A percentile compares a stretch with the other conserved stretches of the same genome.
Evolutionary conservation across 2,888 invertebrate genomes (phyloP).

Genomic region (Poecilobothrus nobilitatus): DNA sequence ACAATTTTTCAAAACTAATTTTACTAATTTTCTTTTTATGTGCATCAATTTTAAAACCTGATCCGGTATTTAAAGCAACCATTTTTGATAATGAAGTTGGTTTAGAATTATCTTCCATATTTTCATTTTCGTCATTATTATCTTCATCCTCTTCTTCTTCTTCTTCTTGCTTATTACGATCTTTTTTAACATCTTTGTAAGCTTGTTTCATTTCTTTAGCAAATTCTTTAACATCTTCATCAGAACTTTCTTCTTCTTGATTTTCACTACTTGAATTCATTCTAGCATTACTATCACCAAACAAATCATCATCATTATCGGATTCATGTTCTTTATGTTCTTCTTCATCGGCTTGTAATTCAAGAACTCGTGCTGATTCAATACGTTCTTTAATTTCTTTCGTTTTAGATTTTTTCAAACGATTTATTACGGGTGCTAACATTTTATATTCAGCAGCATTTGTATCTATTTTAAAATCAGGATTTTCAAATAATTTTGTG

Average conservation of each 20-base stretch:
- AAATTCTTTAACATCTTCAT: conserved; percentile 75
- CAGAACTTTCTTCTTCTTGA: conserved; percentile 47
- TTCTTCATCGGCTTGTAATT: conserved; percentile 42
- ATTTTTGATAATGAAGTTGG: conserved; percentile 47
- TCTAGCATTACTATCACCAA: conserved; percentile 33
- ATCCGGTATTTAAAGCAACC: conserved; percentile 53
- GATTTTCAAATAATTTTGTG: conserved; percentile 80
- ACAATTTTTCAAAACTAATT: conserved; percentile 58
- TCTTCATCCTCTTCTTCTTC: conserved; percentile 36
- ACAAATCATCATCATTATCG: conserved; percentile 43
- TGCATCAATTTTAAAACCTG: conserved; percentile 51
- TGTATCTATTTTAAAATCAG: conserved; percentile 85
- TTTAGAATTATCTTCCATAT: conserved; percentile 20
- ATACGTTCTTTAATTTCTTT: conserved; percentile 53
- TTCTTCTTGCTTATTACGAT: conserved; percentile 33
- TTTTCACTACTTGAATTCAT: conserved; percentile 43
- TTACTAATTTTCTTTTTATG: conserved; percentile 29
- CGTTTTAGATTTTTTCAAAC: conserved; percentile 61
- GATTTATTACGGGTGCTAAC: conserved; percentile 79
- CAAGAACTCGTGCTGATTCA: conserved; percentile 48
- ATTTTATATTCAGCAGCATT: conserved; percentile 78
- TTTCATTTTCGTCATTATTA: conserved; percentile 33
- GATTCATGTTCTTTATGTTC: conserved; percentile 34
- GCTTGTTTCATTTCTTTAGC: conserved; percentile 69
- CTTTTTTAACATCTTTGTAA: conserved; percentile 45